Evolutionary conservation across 1,140 invertebrate genomes (phyloP), one percentile per base, ranked within the genome.

Genomic region (Drosophila serrata): DNA sequence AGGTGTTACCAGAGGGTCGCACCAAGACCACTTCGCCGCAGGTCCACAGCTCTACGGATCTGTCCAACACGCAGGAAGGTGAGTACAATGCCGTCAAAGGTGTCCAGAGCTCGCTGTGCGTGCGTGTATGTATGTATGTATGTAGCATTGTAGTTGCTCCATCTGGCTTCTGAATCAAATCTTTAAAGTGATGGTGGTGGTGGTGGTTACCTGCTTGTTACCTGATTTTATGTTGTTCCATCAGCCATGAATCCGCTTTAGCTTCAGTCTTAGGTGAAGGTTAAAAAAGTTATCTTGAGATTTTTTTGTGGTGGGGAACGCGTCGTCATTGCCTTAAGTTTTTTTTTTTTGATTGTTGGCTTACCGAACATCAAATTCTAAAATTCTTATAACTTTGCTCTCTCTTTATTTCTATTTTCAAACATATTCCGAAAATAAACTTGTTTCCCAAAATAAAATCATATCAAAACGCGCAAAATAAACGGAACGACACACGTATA

Each of bases 11-110:
- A 4, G 94, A 95, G 70, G 93, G 93, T 17, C 93, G 84, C 19
- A 90, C 88, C 58, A 92, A 93, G 75, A 94, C 92, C 29, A 94
- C 94, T 17, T 94, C 94, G 6, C 94, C 94, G 24, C 93, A 94
- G 79, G 95, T 94, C 72, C 95, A 94, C 90, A 95, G 94, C 88
- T 95, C 94, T 65, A 95, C 95, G 31, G 94, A 94, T 85, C 92
- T 94, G 69, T 84, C 92, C 39, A 92, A 92, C 51, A 93, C 92
- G 17, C 86, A 92, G 60, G 92, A 93, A 84, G 92, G 92, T 93
- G 65, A 82, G 90, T 65, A 43, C 22, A 27, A 6, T 15, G 42
- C 17, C 27, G 37, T 31, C 29, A 9, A 46, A 13, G 8, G 43
- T 4, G 13, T 53, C 7, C 13, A 29, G 24, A 22, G 65, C 46